Conservation (phyloP, 2,113 vertebrate species). For the Phylloscopus trochilus region DNA sequence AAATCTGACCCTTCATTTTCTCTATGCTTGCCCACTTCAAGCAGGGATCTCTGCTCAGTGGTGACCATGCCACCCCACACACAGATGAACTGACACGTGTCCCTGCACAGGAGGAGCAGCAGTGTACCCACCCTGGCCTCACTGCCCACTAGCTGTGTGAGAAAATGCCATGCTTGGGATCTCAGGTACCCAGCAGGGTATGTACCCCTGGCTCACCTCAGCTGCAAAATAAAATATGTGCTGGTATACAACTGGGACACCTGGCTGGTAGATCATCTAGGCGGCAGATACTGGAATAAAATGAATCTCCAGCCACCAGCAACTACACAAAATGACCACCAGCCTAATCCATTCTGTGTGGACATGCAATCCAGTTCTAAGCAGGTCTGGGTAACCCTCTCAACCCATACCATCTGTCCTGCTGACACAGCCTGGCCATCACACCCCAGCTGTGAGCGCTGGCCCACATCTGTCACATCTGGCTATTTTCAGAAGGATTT, state of each 20-base stretch:
- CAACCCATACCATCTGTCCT: not conserved
- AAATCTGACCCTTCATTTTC: not conserved
- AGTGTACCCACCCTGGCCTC: fast-evolving
- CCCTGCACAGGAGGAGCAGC: not conserved
- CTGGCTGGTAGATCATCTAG: not conserved
- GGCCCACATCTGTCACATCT: not conserved
- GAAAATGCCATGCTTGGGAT: not conserved
- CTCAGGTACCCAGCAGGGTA: fast-evolving
- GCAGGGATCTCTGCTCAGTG: not conserved
- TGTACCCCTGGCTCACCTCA: not conserved
- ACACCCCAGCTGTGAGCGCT: fast-evolving
- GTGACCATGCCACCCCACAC: fast-evolving
- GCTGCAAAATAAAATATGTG: not conserved
- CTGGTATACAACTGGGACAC: fast-evolving
- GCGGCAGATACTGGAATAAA: not conserved
- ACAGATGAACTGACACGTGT: fast-evolving
- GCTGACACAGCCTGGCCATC: not conserved
- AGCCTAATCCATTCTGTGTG: not conserved
- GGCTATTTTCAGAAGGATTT: not conserved
- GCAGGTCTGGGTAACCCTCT: not conserved
- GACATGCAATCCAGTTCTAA: fast-evolving
- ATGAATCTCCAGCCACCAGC: not conserved
- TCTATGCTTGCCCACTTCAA: fast-evolving
- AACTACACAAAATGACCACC: not conserved
- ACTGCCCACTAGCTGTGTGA: not conserved